Evolutionary conservation across 2,888 invertebrate genomes (phyloP).

Genomic region (Pherbina coryleti): DNA sequence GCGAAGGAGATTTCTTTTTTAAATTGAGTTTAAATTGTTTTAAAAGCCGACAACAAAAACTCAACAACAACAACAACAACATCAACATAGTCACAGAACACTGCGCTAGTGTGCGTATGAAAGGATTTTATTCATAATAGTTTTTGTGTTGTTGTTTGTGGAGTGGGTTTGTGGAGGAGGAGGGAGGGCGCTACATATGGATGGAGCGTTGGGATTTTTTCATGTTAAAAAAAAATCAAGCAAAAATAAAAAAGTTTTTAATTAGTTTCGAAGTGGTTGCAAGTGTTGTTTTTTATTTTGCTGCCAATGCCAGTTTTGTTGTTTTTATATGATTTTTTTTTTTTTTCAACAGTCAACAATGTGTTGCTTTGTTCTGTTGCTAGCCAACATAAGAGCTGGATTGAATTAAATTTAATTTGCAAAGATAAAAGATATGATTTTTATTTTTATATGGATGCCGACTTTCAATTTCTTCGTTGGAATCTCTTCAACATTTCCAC

Average conservation of each 20-base stretch:
- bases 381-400: neutral
- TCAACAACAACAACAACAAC: neutral
- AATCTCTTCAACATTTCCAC: too few relatives aligned
- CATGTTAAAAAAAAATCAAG: neutral
- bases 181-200: neutral
- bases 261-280: conserved; percentile 14
- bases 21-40: conserved; percentile 20
- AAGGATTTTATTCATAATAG: conserved; percentile 45
- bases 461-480: neutral
- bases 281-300: neutral
- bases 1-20: neutral
- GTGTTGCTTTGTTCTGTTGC: neutral
- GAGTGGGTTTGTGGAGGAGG: neutral
- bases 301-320: neutral
- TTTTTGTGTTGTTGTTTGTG: neutral
- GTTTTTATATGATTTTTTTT: neutral
- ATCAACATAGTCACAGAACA: neutral
- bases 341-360: neutral
- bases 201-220: neutral
- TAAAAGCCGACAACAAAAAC: conserved; percentile 6
- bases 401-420: neutral
- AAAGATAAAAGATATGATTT: neutral
- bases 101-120: conserved; percentile 11
- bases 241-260: conserved; percentile 4
- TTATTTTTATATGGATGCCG: neutral